Percentiles rank a stretch among this genome's conserved stretches.
Evolutionary conservation across 2,797 vertebrate species (phyloP).

Genomic region (Rhinoraja longicauda): DNA sequence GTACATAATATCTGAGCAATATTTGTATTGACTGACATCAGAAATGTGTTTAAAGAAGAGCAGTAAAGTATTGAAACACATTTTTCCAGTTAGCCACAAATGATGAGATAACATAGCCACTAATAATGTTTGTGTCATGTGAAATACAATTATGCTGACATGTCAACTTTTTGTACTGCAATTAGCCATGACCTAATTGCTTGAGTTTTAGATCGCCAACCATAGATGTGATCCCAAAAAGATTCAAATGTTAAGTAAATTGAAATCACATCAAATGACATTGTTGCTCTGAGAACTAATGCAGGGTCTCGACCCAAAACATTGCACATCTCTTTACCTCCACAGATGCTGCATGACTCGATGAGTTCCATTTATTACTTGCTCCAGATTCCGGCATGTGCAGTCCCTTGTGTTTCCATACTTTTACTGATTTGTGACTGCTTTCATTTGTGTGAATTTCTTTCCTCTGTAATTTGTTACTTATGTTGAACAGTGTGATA

Average conservation of each 20-base stretch:
- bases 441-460: constrained; percentile 13
- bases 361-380: too few species aligned
- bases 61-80: not conserved
- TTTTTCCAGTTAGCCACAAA: not conserved
- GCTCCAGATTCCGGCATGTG: too few species aligned
- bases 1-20: not conserved
- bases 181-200: not conserved
- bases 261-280: not conserved
- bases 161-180: not conserved
- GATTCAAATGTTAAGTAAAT: not conserved
- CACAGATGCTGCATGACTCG: too few species aligned
- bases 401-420: too few species aligned
- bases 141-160: not conserved
- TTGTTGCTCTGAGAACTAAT: not conserved
- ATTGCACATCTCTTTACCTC: too few species aligned
- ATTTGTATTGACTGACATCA: not conserved
- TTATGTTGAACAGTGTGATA: not conserved
- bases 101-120: not conserved
- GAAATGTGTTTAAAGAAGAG: not conserved
- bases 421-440: not conserved
- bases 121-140: too few species aligned
- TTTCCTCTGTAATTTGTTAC: not conserved
- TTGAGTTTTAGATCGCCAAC: not conserved
- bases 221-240: not conserved
- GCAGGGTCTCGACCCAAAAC: too few species aligned